Evolutionary conservation across 53 echinoderm and acorn worm species (phyloP), one percentile per base, ranked within the genome.

Genomic region (Paracentrotus lividus): DNA sequence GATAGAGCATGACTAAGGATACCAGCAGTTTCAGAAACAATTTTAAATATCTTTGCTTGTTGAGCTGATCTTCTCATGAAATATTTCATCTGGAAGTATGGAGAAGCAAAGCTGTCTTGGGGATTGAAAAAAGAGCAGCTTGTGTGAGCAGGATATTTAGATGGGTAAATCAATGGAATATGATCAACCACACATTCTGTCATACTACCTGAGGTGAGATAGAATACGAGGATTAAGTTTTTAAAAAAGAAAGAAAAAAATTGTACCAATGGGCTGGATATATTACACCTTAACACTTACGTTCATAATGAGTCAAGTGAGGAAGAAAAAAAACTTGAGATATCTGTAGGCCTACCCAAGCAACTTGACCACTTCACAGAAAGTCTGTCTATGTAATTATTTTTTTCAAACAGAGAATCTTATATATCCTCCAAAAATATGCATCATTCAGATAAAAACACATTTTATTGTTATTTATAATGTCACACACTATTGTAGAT

Each of bases 191-290:
- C 68, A 72, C 72, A 90, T 90, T 69, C 75, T 90, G 14, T 26
- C 75, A 8, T 90, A 90, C 32, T 90, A 90, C 52, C 29, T 44
- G 20, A 90, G 72, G 90, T 90, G 72, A 90, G 90, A 45, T 7
- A 23, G 0, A 24, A 26, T 43, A 88, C 42, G 24, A 47, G 13
- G 0, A 21, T 44, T 81, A 32, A 2, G 27, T 7, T 60, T 60
- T 1, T 0, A 57, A 60, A 12, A 26, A 26, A 55, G 6, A 16
- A 15, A 55, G 13, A 60, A n/a, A n/a, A n/a, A n/a, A n/a, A n/a
- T n/a, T n/a, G n/a, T n/a, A n/a, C n/a, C n/a, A n/a, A n/a, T n/a
- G n/a, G n/a, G 26, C 5, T 26, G 60, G 26, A 26, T 26, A 27
- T 61, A 8, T 61, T 27, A 27, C 61, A 61, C 26, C 16, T 0